Evolutionary conservation across 2,888 invertebrate species (phyloP), one percentile per base, ranked within the genome.

Genomic region (Norana najaformis): DNA sequence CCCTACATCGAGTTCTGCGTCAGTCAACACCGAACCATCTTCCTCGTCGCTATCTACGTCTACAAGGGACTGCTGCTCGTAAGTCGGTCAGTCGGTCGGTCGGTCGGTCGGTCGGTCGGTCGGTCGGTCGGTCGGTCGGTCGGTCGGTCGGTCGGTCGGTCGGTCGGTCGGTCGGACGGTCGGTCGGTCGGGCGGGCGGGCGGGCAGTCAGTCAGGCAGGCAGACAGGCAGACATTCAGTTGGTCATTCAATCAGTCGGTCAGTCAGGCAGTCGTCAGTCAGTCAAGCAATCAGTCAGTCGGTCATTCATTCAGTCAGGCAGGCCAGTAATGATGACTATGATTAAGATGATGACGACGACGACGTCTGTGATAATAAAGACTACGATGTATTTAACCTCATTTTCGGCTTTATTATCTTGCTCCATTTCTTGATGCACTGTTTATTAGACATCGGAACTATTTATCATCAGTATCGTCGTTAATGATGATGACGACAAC

Each of bases 41-140:
- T 99, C 95, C 97, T 99, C 91, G 98, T 98, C 90, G 96, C 97
- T 92, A 98, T 99, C 93, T 99, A 99, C 95, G 98, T 98, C n/a
- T 99, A 99, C 95, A 99, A 99, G 95, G 99, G 99, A 91, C 96
- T 99, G 88, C 95, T 99, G 47, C 96, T 99, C 97, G 99, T 99
- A 95, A 36, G 83, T 47, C n/a, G n/a, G 69, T 69, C 69, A 16
- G 69, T n/a, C 69, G n/a, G n/a, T 69, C 30, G n/a, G 69, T 69
- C 69, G 8, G 69, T 8, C 69, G n/a, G 6, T 69, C n/a, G n/a
- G 30, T 69, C n/a, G 13, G 69, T 69, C 30, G 13, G 2, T 69
- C 30, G 13, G 30, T 69, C 30, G 13, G 11, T 69, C 69, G n/a
- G 2, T 69, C 30, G n/a, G 0, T 69, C 30, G 13, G 30, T 69